phyloP scores from a whole-genome alignment of 1,140 invertebrate genomes.

The Zelostemma sp. region DNA sequence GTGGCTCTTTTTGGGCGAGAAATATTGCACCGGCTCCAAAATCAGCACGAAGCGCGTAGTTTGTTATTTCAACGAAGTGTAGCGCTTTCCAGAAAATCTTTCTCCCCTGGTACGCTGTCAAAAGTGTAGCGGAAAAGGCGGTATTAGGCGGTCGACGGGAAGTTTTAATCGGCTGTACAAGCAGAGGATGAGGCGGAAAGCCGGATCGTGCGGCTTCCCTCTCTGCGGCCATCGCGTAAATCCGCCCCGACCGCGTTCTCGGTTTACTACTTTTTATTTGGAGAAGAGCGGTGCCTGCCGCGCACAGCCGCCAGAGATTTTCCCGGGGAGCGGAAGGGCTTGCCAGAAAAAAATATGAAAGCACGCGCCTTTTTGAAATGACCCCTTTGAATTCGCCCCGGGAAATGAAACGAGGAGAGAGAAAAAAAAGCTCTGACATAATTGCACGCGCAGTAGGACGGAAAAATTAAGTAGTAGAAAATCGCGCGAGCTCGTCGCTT shows the following conservation, averaged over 20 bases:
- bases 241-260: conserved; percentile 2
- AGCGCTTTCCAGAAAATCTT: too few species aligned
- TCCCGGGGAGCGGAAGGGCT: not conserved
- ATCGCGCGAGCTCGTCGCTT: too few species aligned
- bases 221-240: conserved; percentile 10
- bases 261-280: conserved; percentile 10
- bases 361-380: not conserved
- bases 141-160: conserved; percentile 5
- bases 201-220: conserved; percentile 16
- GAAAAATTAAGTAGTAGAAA: too few species aligned
- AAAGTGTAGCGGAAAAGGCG: not conserved
- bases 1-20: too few species aligned
- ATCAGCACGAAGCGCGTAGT: too few species aligned
- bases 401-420: too few species aligned
- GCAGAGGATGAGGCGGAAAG: conserved; percentile 7
- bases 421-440: too few species aligned
- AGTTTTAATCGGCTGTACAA: conserved; percentile 9
- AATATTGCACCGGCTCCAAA: too few species aligned
- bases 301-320: not conserved
- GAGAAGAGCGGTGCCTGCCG: not conserved
- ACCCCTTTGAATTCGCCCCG: too few species aligned
- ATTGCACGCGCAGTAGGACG: too few species aligned
- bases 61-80: too few species aligned
- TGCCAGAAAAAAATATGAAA: not conserved
- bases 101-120: too few species aligned